Percentiles rank a stretch among this genome's conserved stretches.
These are phyloP conservation scores for Teinopalpus imperialis DNA, from an alignment of 2,888 invertebrate genomes.

Conservation along the genomic window DNA sequence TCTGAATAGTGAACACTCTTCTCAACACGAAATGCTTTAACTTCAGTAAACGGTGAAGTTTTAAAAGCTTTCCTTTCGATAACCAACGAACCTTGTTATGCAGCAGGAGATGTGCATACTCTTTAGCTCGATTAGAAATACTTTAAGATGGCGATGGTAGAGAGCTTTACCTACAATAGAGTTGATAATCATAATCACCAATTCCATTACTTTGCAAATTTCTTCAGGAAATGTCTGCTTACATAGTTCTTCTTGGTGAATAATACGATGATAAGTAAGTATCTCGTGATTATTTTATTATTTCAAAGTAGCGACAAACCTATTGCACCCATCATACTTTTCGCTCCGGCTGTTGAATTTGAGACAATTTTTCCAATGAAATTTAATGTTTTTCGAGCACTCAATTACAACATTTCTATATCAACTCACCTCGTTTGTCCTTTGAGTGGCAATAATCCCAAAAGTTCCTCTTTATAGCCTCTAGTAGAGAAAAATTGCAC, in stretches of 20 bases:
- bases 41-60: constrained; percentile 1
- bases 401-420: constrained; percentile 3
- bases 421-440: constrained; percentile 6
- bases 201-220: constrained; percentile 8
- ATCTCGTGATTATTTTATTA: background rate
- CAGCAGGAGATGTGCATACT: background rate
- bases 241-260: background rate
- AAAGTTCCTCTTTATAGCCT: constrained; percentile 9
- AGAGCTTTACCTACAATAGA: constrained; percentile 34
- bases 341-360: constrained; percentile 4
- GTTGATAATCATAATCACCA: constrained; percentile 7
- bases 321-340: constrained; percentile 1
- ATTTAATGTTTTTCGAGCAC: constrained; percentile 2
- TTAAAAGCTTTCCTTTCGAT: constrained; percentile 6
- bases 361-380: background rate
- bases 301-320: no score
- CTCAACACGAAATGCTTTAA: no score
- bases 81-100: constrained; percentile 13
- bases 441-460: constrained; percentile 4
- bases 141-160: constrained; percentile 31
- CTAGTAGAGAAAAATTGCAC: background rate
- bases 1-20: no score
- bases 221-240: constrained; percentile 5
- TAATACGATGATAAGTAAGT: constrained; percentile 2
- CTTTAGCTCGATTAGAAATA: background rate